These are phyloP conservation scores for Tachina grossa DNA, from an alignment of 2,888 invertebrate genomes.

Conservation along the genomic window DNA sequence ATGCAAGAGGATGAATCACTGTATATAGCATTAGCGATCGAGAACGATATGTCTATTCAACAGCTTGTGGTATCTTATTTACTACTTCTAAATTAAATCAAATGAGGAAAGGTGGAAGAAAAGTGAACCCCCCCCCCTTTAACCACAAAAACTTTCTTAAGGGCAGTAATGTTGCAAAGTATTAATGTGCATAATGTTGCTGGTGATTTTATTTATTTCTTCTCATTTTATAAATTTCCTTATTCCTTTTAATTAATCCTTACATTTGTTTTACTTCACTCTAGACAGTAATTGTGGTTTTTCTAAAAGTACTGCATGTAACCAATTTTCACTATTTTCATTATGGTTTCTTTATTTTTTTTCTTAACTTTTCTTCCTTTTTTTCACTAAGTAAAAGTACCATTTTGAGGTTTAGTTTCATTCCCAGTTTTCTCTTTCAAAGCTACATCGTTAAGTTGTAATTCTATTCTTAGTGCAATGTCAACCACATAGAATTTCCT, in stretches of 20 bases:
- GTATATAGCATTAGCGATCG: too few relatives aligned
- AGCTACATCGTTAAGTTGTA: slow-evolving; percentile 29
- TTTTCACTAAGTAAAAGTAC: slow-evolving; percentile 26
- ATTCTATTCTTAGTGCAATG: slow-evolving; percentile 52
- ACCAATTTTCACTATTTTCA: slow-evolving; percentile 49
- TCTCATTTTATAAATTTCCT: slow-evolving; percentile 1
- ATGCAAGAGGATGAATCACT: too few relatives aligned
- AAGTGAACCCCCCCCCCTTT: too few relatives aligned
- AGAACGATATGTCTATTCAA: too few relatives aligned
- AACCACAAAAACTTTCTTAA: not conserved
- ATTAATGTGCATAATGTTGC: not conserved
- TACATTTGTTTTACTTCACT: slow-evolving; percentile 42
- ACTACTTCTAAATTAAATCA: too few relatives aligned
- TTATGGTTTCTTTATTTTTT: not conserved
- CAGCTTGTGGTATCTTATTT: too few relatives aligned
- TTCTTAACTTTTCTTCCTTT: not conserved
- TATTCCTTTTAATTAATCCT: slow-evolving; percentile 64
- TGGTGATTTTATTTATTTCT: not conserved
- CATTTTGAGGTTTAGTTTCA: slow-evolving; percentile 16
- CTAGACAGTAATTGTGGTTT: slow-evolving; percentile 68
- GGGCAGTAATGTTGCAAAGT: not conserved
- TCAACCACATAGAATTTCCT: slow-evolving; percentile 42
- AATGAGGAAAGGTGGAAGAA: too few relatives aligned
- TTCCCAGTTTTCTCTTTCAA: not conserved
- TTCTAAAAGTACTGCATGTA: slow-evolving; percentile 47